Percentiles rank a stretch among this genome's conserved stretches.
phyloP scores from a whole-genome alignment of 1,140 invertebrate species.

The Zaprionus tsacasi region DNA sequence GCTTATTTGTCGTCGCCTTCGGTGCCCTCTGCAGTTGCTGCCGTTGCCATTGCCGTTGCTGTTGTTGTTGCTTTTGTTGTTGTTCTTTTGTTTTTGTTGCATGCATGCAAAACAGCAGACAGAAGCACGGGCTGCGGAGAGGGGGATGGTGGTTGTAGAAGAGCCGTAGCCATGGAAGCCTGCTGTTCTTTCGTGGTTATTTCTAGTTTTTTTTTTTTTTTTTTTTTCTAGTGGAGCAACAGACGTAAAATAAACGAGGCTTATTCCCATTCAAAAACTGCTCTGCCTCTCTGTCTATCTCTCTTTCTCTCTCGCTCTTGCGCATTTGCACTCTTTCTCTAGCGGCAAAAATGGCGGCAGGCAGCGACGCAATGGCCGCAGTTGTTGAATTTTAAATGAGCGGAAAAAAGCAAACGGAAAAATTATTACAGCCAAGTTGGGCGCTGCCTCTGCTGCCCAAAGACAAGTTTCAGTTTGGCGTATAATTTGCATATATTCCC shows the following conservation, averaged over 20 bases:
- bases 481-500: conserved; percentile 67
- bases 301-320: not conserved
- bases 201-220: not conserved
- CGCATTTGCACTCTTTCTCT: conserved; percentile 24
- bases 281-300: conserved; percentile 40
- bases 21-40: conserved; percentile 32
- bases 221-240: conserved; percentile 35
- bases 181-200: conserved; percentile 12
- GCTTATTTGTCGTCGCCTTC: conserved; percentile 58
- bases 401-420: conserved; percentile 73
- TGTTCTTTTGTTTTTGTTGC: conserved; percentile 30
- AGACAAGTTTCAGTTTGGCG: conserved; percentile 69
- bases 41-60: not conserved
- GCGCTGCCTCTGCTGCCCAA: conserved; percentile 41
- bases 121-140: not conserved
- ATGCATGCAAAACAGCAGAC: conserved; percentile 45
- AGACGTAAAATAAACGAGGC: conserved; percentile 65
- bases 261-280: conserved; percentile 77
- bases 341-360: conserved; percentile 45
- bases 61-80: conserved; percentile 14
- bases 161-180: not conserved
- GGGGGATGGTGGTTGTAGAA: not conserved
- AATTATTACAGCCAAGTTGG: conserved; percentile 76
- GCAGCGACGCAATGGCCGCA: conserved; percentile 50
- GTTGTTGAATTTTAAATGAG: conserved; percentile 83